Base-by-base conservation (phyloP, 2,113 vertebrate genomes). In the Phasianus colchicus region DNA sequence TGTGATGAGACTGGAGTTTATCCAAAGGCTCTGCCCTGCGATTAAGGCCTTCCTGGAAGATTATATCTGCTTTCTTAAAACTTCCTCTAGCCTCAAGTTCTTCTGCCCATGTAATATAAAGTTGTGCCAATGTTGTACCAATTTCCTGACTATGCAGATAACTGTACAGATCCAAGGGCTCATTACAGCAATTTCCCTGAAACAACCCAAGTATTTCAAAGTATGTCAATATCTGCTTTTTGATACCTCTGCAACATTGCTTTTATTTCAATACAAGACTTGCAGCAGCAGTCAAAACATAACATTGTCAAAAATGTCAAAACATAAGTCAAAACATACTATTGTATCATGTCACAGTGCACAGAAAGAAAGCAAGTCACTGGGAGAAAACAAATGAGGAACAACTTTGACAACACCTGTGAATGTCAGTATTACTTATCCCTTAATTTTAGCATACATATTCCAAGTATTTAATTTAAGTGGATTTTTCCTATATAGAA, bases 71-170 rank as follows among this genome's bases (percentile, higher is more conserved):
- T 97, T 98, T 98, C 91, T 97, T 98, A 81, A 96, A 98, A 74
- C 98, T 98, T 63, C 98, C 99, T 85, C 98, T 98, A 58, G 98
- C 97, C 97, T 99, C 99, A 11, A 99, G 98, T 36, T 98, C 98
- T 93, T 99, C 99, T 76, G 99, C 98, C 99, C 99, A 99, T 4
- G 99, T 98, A 19, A 99, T 99, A 93, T 99, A 99, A 66, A 99
- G 97, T 24, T 96, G 97, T 8, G 99, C 98, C 74, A 98, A 98
- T 3, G 96, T 96, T 50, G 98, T 92, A 36, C 99, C 99, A 30
- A 99, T 99, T 32, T 97, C 98, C 95, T 99, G 98, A 55, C 98
- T 98, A 43, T 98, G 96, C 94, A 99, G 98, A 91, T 99, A 99
- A 75, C 98, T 98, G 94, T 98, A 99, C 67, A 99, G 93, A 52